Evolutionary conservation across 2,797 vertebrate species (phyloP), one percentile per base, ranked within the genome.

Genomic region (Protonibea diacanthus): DNA sequence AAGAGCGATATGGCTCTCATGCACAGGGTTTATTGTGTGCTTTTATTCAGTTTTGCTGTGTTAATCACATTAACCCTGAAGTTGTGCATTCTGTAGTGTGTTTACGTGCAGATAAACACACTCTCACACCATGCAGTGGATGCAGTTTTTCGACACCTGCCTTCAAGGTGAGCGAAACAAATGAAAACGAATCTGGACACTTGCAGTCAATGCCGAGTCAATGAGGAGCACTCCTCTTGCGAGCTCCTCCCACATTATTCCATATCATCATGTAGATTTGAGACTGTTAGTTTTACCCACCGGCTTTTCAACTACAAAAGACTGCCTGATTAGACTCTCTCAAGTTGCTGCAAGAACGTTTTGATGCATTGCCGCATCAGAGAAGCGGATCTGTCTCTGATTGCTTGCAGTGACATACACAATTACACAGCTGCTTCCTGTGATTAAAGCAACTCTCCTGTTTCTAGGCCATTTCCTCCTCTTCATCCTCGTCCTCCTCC

Each of bases 391-490:
- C 78, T 59, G 73, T 76, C 71, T 81, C 84, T 87, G 81, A 89
- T 88, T 88, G 86, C 84, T 89, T 88, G 79, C 60, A 61, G 88
- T 90, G 85, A 91, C 89, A 89, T 69, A 80, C 78, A 82, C 88
- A 86, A 91, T 93, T 92, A 92, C 69, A 69, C 82, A 88, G 85
- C 91, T 92, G 86, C 84, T 87, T 92, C 78, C 85, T 85, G 75
- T 89, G 89, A 93, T 93, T 91, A 93, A 92, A 92, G 88, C 77
- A 78, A 80, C 84, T 79, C 68, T 85, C 73, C 55, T 80, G 76
- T 88, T 91, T 89, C 82, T 78, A 84, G 76, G 81, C 80, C 83
- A 82, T 76, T 81, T 84, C 74, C 68, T 81, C 68, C 62, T 53
- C 71, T 38, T 55, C 65, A 11, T 49, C 57, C 55, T 47, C 73